Base-by-base conservation (phyloP, 1,140 invertebrate species). In the Thaumatotibia leucotreta region DNA sequence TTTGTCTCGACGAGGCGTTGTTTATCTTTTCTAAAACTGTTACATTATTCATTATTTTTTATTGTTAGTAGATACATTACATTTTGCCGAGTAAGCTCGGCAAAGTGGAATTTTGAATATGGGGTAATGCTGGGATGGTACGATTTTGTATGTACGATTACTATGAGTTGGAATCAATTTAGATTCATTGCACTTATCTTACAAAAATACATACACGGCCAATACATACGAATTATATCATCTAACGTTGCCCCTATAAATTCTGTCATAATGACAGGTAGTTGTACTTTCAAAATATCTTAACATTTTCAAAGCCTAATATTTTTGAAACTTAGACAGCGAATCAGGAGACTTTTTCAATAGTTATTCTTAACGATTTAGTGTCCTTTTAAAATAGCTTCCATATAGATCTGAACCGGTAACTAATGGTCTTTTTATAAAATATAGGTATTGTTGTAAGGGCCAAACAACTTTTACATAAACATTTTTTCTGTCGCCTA, bases 11-110 rank as follows among this genome's bases (percentile, higher is more conserved):
- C 17, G 23, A 54, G 23, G 50, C 50, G 50, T 54, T 54, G 50
- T 54, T 54, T 54, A 54, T 54, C 50, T 20, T 50, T 50, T 50
- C 22, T 50, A 50, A 50, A 50, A 50, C 10, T 50, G 49, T 54
- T 54, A 54, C 50, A 54, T 54, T 54, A 24, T 27, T 11, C 23
- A 54, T 27, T 24, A 20, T 52, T 39, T 52, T 27, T 10, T 6
- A 52, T 52, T 54, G 50, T 54, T 54, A 54, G 9, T 24, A 54
- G 22, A n/a, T 39, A 39, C 35, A 14, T 17, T 39, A 39, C 35
- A 39, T 39, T 39, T 39, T 39, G 35, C 35, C 14, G 35, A 39
- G 2, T 39, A 39, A 6, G 3, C 3, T 39, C 14, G 14, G 14
- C 17, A 45, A 45, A 45, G 17, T 20, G 39, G 8, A 45, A 3